phyloP scores from a whole-genome alignment of 1,140 invertebrate genomes.

The Dendroctonus ponderosae region DNA sequence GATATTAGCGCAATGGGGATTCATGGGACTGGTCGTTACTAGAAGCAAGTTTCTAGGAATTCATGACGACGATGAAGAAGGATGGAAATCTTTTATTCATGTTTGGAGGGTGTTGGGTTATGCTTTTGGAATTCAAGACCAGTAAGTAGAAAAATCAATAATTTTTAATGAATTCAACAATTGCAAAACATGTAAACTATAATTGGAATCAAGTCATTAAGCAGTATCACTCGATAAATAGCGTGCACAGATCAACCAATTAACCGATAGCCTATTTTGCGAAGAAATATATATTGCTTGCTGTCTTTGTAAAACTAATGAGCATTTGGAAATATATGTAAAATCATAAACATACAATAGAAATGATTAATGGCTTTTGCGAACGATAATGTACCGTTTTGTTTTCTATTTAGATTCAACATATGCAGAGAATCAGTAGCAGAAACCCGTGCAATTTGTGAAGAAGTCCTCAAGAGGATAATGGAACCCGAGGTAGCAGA shows the following conservation, averaged over 20 bases:
- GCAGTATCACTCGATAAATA: no score
- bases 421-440: constrained; percentile 45
- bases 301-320: no score
- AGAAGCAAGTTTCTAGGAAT: constrained; percentile 67
- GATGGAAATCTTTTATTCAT: constrained; percentile 76
- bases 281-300: no score
- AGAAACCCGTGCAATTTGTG: constrained; percentile 46
- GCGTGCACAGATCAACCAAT: no score
- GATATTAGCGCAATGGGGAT: constrained; percentile 81
- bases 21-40: constrained; percentile 74
- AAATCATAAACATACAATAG: no score
- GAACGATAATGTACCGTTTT: constrained; percentile 6
- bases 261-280: no score
- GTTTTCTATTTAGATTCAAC: constrained; percentile 45
- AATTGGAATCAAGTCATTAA: no score
- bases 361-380: no score
- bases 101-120: constrained; percentile 82
- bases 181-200: no score
- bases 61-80: constrained; percentile 53
- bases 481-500: constrained; percentile 35
- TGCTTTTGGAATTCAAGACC: constrained; percentile 78
- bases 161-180: no score
- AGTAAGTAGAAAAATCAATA: constrained; percentile 50
- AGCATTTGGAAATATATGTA: not conserved
- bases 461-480: constrained; percentile 36